Percentiles rank a stretch among this genome's conserved stretches.
Conservation (phyloP, 2,113 vertebrate species). For the Poecile atricapillus region DNA sequence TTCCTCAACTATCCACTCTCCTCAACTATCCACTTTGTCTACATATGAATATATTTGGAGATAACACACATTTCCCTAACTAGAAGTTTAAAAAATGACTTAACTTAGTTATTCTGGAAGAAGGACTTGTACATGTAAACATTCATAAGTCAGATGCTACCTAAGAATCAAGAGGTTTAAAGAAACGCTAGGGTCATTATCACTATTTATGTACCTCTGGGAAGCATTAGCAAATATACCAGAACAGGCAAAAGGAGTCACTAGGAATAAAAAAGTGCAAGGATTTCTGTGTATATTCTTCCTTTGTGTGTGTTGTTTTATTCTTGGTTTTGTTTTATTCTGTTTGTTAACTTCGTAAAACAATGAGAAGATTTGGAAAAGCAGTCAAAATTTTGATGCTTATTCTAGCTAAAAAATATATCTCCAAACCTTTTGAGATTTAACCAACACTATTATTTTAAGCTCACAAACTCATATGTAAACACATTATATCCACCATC, state of each 20-base stretch:
- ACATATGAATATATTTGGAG: not conserved
- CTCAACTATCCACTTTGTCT: not conserved
- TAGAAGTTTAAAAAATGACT: not conserved
- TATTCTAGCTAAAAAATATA: not conserved
- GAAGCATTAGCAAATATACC: not conserved
- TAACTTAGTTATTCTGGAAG: not conserved
- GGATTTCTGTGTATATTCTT: not conserved
- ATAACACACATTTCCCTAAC: not conserved
- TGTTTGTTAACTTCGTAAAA: not conserved
- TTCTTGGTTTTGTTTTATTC: not conserved
- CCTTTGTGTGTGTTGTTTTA: not conserved
- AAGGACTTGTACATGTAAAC: not conserved
- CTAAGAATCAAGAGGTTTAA: not conserved
- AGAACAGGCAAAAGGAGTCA: not conserved
- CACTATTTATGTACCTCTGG: not conserved
- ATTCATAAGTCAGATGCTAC: not conserved
- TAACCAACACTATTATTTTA: slow-evolving; percentile 32
- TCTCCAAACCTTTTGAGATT: not conserved
- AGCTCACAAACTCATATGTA: slow-evolving; percentile 16
- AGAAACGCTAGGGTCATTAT: not conserved
- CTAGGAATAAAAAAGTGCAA: not conserved
- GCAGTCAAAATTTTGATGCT: not conserved
- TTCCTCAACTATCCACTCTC: not conserved
- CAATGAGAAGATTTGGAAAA: not conserved
- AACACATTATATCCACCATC: slow-evolving; percentile 15